Evolutionary conservation across 2,113 vertebrate genomes (phyloP), one percentile per base, ranked within the genome.

Genomic region (Lynx canadensis): DNA sequence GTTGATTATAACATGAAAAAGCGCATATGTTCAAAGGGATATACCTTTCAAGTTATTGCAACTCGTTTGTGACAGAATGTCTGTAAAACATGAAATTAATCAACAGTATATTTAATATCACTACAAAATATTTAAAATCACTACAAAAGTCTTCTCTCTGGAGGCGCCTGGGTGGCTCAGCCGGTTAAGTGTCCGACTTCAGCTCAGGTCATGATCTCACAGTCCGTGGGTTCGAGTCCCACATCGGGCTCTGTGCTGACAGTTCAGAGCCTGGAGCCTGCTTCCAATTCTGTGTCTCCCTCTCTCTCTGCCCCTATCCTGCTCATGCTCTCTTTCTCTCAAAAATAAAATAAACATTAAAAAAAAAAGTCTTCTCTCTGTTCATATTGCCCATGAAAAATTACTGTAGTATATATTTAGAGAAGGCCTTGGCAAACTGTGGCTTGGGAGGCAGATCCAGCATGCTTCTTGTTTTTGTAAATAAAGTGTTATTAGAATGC

Each of bases 1-100:
- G 66, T 55, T 63, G 7, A 19, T 89, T 91, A 68, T 65, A 98
- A 98, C 96, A 98, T 98, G 98, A 97, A 98, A 99, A 80, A 99
- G 98, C 98, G 89, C 98, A 98, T 98, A 97, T 99, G 97, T 98
- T 99, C 97, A 98, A 98, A 98, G 98, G 97, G 97, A 97, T 98
- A 98, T 94, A 98, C 98, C 96, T 99, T 99, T 99, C 98, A 98
- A 99, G 97, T 99, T 98, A 99, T 98, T 98, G 98, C 98, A 99
- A 98, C 98, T 98, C 98, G 98, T 98, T 98, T 98, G 97, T 98
- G 97, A 98, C 97, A 98, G 95, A 98, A 98, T 99, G 97, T 95
- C 98, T 98, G 89, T 98, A 99, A 98, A 98, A 98, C 97, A 98
- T 98, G 98, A 98, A 98, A 97, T 98, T 98, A 98, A 98, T 98